Percentiles rank a stretch among this genome's conserved stretches.
These are phyloP conservation scores for Atta cephalotes DNA, from an alignment of 1,140 invertebrate genomes.

Conservation along the genomic window DNA sequence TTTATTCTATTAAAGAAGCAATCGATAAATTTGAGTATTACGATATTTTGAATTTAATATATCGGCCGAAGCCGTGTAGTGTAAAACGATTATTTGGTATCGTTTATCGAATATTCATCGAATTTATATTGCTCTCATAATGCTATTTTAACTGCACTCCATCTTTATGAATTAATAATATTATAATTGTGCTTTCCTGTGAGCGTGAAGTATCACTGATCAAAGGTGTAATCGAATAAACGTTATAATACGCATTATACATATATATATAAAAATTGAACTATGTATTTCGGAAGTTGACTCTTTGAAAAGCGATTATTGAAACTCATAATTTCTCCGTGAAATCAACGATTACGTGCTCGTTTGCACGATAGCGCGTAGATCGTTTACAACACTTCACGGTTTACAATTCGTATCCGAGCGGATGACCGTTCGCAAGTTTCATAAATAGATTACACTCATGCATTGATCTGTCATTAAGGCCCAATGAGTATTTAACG, in stretches of 20 bases:
- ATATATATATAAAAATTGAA: conserved; percentile 10
- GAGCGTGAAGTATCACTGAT: conserved; percentile 23
- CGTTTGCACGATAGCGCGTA: conserved; percentile 16
- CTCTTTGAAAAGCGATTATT: conserved; percentile 36
- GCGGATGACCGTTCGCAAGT: conserved; percentile 52
- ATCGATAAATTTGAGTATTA: conserved; percentile 30
- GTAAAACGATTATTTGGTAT: conserved; percentile 36
- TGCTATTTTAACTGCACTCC: conserved; percentile 42
- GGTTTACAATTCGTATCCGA: conserved; percentile 29
- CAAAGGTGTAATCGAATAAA: conserved; percentile 51
- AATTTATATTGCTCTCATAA: conserved; percentile 36
- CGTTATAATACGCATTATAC: conserved; percentile 3
- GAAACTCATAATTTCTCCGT: conserved; percentile 19
- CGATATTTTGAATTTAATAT: conserved; percentile 38
- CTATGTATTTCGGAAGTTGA: neutral
- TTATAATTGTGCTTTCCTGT: conserved; percentile 34
- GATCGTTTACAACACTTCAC: conserved; percentile 44
- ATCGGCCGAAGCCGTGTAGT: neutral
- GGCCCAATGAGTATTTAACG: conserved; percentile 59
- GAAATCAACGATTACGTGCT: conserved; percentile 1
- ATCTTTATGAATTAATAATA: conserved; percentile 56
- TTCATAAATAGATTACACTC: conserved; percentile 61
- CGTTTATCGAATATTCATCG: conserved; percentile 44
- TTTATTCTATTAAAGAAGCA: conserved; percentile 29
- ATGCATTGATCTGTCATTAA: conserved; percentile 69